Evolutionary conservation across 2,797 vertebrate species (phyloP).

Genomic region (Odontamblyopus rebecca): DNA sequence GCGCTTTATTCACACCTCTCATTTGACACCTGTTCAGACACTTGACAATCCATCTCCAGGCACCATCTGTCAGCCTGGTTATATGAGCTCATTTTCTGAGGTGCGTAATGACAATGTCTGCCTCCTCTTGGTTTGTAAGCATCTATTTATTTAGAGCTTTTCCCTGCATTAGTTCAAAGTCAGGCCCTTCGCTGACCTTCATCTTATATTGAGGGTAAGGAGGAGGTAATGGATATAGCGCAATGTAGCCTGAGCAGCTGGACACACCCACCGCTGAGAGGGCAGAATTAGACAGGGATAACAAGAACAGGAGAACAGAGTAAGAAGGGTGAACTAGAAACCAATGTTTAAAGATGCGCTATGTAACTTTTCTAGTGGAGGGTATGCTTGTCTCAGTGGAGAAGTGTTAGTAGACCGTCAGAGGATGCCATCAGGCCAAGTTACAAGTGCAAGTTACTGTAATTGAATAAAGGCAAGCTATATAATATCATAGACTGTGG

Average conservation of each 20-base stretch:
- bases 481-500: neutral
- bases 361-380: neutral
- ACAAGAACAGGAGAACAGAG: neutral
- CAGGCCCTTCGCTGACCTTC: slow-evolving; percentile 38
- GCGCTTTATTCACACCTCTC: slow-evolving; percentile 36
- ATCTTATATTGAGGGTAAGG: slow-evolving; percentile 22
- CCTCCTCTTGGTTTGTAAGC: neutral
- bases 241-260: slow-evolving; percentile 29
- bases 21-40: slow-evolving; percentile 18
- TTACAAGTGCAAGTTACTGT: neutral
- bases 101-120: neutral
- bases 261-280: slow-evolving; percentile 21
- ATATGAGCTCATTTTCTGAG: neutral
- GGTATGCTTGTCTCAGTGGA: neutral
- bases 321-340: neutral
- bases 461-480: neutral
- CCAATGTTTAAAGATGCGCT: neutral
- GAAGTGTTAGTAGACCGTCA: neutral
- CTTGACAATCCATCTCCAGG: slow-evolving; percentile 12
- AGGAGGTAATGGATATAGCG: slow-evolving; percentile 45
- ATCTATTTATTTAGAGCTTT: neutral
- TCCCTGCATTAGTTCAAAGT: slow-evolving; percentile 12
- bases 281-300: slow-evolving; percentile 1
- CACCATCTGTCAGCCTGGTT: slow-evolving; percentile 4
- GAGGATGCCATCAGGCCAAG: neutral